Percentiles rank a stretch among this genome's conserved stretches.
Evolutionary conservation across 2,113 vertebrate genomes (phyloP).

Genomic region (Nothoprocta perdicaria): DNA sequence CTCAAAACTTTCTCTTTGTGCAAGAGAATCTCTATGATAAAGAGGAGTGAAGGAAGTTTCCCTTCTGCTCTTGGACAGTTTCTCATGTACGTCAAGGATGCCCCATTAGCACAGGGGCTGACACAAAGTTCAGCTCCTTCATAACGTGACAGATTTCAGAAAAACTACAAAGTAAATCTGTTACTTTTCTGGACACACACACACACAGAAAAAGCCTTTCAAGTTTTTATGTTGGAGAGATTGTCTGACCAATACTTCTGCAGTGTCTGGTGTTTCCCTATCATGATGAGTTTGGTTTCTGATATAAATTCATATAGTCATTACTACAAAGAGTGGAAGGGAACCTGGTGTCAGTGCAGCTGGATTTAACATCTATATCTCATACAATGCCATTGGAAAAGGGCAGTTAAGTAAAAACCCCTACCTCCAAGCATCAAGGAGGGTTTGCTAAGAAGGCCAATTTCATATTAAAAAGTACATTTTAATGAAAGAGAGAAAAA

Average conservation of each 20-base stretch:
- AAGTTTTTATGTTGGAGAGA: not conserved
- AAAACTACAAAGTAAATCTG: not conserved
- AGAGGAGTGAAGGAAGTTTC: not conserved
- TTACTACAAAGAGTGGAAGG: not conserved
- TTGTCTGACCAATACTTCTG: not conserved
- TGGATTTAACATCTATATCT: not conserved
- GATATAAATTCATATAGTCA: not conserved
- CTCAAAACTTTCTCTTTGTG: not conserved
- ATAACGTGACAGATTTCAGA: not conserved
- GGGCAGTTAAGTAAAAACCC: not conserved
- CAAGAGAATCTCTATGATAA: not conserved
- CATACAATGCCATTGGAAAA: not conserved
- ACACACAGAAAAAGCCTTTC: not conserved
- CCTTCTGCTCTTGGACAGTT: not conserved
- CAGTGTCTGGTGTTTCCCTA: not conserved
- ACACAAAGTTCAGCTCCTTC: not conserved
- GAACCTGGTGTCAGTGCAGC: fast-evolving
- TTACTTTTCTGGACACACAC: not conserved
- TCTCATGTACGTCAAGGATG: not conserved
- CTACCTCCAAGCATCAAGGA: not conserved
- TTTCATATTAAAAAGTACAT: not conserved
- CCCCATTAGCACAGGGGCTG: not conserved
- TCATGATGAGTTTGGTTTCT: not conserved
- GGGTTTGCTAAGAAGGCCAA: not conserved
- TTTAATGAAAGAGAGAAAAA: conserved; percentile 20